These are phyloP conservation scores for Cybosia mesomella DNA, from an alignment of 2,888 invertebrate genomes.

Conservation along the genomic window DNA sequence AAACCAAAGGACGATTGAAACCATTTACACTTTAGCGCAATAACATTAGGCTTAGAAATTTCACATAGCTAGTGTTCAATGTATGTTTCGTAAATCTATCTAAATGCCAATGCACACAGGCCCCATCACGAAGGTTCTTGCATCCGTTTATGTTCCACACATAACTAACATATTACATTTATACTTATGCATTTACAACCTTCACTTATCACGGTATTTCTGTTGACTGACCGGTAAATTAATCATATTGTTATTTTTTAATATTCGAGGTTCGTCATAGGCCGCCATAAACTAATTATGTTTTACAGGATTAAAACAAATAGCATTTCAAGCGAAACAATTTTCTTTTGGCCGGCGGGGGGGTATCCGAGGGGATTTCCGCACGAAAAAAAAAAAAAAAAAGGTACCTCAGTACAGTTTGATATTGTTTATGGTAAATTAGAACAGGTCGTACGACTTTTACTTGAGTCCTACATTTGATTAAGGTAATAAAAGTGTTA, in stretches of 20 bases:
- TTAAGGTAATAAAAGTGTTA: too few species aligned
- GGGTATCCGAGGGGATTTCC: too few species aligned
- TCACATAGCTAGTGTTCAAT: conserved; percentile 58
- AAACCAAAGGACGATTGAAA: conserved; percentile 19
- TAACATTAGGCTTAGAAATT: conserved; percentile 62
- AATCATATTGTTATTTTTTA: conserved; percentile 18
- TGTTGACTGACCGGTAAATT: conserved; percentile 17
- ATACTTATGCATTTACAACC: conserved; percentile 46
- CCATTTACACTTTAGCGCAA: conserved; percentile 53
- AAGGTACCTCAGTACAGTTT: not conserved
- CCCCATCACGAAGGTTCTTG: conserved; percentile 57
- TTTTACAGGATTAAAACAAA: not conserved
- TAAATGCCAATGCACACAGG: conserved; percentile 76
- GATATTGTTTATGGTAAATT: too few species aligned
- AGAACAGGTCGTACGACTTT: too few species aligned
- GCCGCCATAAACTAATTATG: not conserved
- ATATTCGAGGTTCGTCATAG: not conserved
- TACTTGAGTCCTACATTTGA: too few species aligned
- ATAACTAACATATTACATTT: conserved; percentile 26
- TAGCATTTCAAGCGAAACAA: not conserved
- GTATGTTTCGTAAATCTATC: conserved; percentile 72
- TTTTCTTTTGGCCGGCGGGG: too few species aligned
- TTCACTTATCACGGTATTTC: conserved; percentile 46
- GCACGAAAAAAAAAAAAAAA: too few species aligned
- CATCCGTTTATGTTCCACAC: conserved; percentile 44